These are phyloP conservation scores for Hymenopus coronatus DNA, from an alignment of 2,888 invertebrate species.

Conservation along the genomic window DNA sequence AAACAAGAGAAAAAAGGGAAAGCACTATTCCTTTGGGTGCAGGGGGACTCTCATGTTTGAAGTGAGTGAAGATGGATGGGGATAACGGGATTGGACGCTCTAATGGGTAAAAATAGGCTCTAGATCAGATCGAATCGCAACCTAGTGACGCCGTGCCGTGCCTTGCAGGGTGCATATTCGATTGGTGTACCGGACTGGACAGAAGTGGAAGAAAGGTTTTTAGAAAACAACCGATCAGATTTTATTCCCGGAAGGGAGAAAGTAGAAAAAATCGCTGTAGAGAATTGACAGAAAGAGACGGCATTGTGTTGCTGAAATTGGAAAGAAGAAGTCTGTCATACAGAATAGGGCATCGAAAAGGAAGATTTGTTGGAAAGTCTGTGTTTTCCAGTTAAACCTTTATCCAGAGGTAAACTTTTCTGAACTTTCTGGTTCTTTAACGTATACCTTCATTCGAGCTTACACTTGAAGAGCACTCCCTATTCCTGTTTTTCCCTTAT, in stretches of 20 bases:
- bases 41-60: neutral
- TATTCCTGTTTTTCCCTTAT: too few relatives aligned
- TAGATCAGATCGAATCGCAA: neutral
- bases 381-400: neutral
- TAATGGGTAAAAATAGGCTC: slow-evolving; percentile 17
- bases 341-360: neutral
- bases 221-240: neutral
- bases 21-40: neutral
- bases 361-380: neutral
- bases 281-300: neutral
- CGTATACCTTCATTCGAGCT: too few relatives aligned
- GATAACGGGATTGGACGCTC: neutral
- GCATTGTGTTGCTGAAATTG: neutral
- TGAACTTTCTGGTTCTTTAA: neutral
- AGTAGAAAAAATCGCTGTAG: neutral
- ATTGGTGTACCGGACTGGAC: neutral
- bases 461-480: too few relatives aligned
- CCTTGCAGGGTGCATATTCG: neutral
- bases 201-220: neutral
- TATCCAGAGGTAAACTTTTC: neutral
- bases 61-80: slow-evolving; percentile 13
- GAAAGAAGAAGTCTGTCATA: neutral
- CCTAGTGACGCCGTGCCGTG: neutral
- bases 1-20: neutral
- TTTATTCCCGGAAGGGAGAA: neutral